phyloP scores from a whole-genome alignment of 1,140 invertebrate species.

The Tribolium madens region DNA sequence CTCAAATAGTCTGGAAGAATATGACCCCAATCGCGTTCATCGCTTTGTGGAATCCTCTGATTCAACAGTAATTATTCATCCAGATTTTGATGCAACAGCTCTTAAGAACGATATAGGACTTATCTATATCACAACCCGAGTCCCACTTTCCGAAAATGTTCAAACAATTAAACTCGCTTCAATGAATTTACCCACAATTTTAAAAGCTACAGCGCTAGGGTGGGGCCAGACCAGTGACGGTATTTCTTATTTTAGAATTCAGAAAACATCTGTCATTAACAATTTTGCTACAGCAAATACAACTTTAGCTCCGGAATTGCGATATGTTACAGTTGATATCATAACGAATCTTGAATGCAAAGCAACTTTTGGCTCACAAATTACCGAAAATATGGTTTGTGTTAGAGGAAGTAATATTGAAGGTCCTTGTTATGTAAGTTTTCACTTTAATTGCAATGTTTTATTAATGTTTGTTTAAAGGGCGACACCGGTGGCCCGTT shows the following conservation, averaged over 20 bases:
- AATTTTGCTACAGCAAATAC: not conserved
- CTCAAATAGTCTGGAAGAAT: not conserved
- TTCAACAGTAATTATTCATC: not conserved
- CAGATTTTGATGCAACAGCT: not conserved
- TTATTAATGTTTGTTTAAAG: not conserved
- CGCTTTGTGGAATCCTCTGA: not conserved
- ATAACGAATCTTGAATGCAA: not conserved
- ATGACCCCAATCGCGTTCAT: not conserved
- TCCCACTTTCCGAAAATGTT: not conserved
- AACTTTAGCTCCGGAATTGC: not conserved
- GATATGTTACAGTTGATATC: not conserved
- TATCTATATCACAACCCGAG: not conserved
- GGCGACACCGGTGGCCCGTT: slow-evolving; percentile 5
- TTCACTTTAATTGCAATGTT: not conserved
- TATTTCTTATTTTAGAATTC: not conserved
- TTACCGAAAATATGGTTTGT: slow-evolving; percentile 2
- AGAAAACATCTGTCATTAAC: not conserved
- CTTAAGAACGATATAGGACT: not conserved
- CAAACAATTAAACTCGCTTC: not conserved
- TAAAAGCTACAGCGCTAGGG: not conserved
- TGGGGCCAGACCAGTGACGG: not conserved
- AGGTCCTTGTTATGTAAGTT: slow-evolving; percentile 4
- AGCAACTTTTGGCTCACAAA: not conserved
- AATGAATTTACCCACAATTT: not conserved
- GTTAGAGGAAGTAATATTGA: not conserved